Percentiles rank a stretch among this genome's conserved stretches.
Evolutionary conservation across 2,888 invertebrate species (phyloP).

Genomic region (Lasioglossum zephyrum): DNA sequence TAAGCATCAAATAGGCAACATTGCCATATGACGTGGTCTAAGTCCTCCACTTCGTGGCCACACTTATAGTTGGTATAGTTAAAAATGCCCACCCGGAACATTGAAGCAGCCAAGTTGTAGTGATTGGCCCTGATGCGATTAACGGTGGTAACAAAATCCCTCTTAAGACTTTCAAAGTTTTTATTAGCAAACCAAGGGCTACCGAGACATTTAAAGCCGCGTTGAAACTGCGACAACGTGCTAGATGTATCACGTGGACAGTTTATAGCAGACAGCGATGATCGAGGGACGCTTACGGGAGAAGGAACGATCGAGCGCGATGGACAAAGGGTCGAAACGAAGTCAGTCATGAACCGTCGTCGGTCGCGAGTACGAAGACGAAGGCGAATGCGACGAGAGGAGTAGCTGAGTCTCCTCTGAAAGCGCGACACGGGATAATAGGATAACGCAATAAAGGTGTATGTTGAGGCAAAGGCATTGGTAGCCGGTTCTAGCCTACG

Average conservation of each 20-base stretch:
- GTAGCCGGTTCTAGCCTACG: slow-evolving; percentile 9
- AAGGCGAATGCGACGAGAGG: not conserved
- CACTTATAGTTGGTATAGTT: no score
- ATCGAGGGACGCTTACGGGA: not conserved
- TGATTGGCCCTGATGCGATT: no score
- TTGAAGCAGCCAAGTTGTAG: no score
- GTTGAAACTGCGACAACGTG: not conserved
- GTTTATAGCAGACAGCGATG: not conserved
- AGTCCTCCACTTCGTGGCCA: no score
- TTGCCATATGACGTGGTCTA: no score
- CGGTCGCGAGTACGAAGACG: not conserved
- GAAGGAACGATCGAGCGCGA: not conserved
- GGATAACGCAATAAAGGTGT: slow-evolving; percentile 45
- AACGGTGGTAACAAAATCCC: no score
- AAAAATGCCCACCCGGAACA: no score
- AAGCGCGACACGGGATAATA: slow-evolving; percentile 46
- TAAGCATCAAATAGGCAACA: no score
- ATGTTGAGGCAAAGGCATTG: slow-evolving; percentile 22
- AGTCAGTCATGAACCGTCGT: slow-evolving; percentile 17
- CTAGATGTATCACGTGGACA: not conserved
- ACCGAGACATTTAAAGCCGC: not conserved
- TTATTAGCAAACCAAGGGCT: no score
- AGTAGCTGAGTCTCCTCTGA: not conserved
- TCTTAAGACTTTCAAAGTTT: no score
- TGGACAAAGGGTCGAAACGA: slow-evolving; percentile 30